Conservation (phyloP, 2,113 vertebrate genomes). For the Sardina pilchardus region DNA sequence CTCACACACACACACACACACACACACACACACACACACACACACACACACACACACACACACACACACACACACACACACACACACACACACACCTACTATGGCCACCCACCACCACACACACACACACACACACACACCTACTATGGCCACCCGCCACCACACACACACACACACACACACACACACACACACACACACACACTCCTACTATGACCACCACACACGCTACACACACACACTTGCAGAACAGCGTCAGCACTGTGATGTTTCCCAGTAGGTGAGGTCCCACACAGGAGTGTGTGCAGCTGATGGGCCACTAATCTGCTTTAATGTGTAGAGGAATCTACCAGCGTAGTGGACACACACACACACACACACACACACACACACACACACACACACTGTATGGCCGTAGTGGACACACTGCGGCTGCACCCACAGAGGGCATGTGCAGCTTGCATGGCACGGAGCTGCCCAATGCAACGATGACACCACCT, state of each 20-base stretch:
- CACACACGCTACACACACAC: not conserved
- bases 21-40: not conserved
- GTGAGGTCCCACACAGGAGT: not conserved
- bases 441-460: not conserved
- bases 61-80: not conserved
- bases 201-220: too few relatives aligned
- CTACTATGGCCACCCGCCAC: too few relatives aligned
- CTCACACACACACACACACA: not conserved
- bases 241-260: not conserved
- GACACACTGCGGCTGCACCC: not conserved
- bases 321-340: not conserved
- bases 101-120: not conserved
- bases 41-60: too few relatives aligned
- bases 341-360: not conserved
- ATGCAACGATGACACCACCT: not conserved
- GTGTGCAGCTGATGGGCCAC: not conserved
- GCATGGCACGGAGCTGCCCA: not conserved
- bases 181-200: not conserved
- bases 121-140: not conserved
- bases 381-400: too few relatives aligned
- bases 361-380: too few relatives aligned
- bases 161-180: not conserved
- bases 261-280: not conserved
- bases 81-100: not conserved
- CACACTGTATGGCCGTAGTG: not conserved